A percentile compares a stretch with the other conserved stretches of the same genome.
phyloP scores from a whole-genome alignment of 2,888 invertebrate genomes.

The Phyllotreta cruciferae region DNA sequence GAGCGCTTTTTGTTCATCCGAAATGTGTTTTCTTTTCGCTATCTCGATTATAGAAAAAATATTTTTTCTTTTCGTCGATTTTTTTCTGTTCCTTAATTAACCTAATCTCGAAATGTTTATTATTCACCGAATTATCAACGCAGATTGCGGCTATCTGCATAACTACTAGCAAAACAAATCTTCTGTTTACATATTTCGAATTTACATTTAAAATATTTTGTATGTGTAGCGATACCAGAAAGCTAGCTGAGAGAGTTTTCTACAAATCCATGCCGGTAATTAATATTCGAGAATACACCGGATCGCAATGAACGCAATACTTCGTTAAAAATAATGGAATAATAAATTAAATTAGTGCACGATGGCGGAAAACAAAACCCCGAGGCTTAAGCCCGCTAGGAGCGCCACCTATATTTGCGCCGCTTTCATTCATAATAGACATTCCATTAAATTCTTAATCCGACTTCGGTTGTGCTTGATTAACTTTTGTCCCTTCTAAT shows the following conservation, averaged over 20 bases:
- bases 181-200: too few species aligned
- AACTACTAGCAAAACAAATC: too few species aligned
- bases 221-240: background rate
- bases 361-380: slow-evolving; percentile 34
- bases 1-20: too few species aligned
- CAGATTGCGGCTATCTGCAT: too few species aligned
- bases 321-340: slow-evolving; percentile 53
- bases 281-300: slow-evolving; percentile 21
- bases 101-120: too few species aligned
- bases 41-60: too few species aligned
- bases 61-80: too few species aligned
- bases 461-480: slow-evolving; percentile 56
- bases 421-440: slow-evolving; percentile 53
- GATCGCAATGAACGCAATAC: slow-evolving; percentile 22
- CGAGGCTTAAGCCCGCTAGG: slow-evolving; percentile 21
- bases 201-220: too few species aligned
- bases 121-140: too few species aligned
- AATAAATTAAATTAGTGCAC: slow-evolving; percentile 54
- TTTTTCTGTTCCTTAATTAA: too few species aligned
- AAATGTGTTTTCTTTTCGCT: too few species aligned
- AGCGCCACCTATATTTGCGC: slow-evolving; percentile 33
- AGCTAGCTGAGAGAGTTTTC: background rate
- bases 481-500: slow-evolving; percentile 55
- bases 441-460: slow-evolving; percentile 59
- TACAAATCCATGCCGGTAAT: slow-evolving; percentile 4